Base-by-base conservation (phyloP, 2,113 vertebrate genomes). In the Percopsis transmontana region DNA sequence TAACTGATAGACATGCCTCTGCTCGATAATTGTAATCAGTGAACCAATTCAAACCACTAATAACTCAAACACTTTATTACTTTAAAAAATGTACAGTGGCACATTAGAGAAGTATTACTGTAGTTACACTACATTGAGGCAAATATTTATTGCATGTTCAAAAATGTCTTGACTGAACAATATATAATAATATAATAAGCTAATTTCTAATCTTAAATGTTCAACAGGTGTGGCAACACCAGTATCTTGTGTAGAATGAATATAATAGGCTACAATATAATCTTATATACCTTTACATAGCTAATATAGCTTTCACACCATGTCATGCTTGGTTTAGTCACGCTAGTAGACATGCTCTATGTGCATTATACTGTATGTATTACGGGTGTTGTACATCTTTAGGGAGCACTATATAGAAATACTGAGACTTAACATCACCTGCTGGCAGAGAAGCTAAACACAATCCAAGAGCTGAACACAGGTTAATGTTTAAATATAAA, bases 271-370 rank as follows among this genome's bases (percentile, higher is more conserved):
- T 66, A 67, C 41, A 66, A 60, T 61, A 2, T 23, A 66, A 13
- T 63, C 68, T 41, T 24, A 52, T 40, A 63, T 14, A 38, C 6
- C 27, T 70, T 70, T 63, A 74, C 51, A 70, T n/a, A 41, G 45
- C n/a, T 72, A 65, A 70, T 64, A 67, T 66, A 78, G 23, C 54
- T 76, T 33, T 68, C 1, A 66, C 57, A 68, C 41, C 69, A 72
- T 58, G 53, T 63, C 38, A 38, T 33, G 13, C 56, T 45, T 61
- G 62, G 38, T 74, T 55, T 59, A 78, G 52, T 82, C 63, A 71
- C 48, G 0, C 73, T 67, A 65, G 53, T 40, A 77, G 20, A 61
- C 85, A 86, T 88, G 84, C 84, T 76, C 72, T 69, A 76, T 58
- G 63, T 50, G 69, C 16, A 58, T 68, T 48, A 80, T 45, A 72